Base-by-base conservation (phyloP, 1,140 invertebrate genomes). In the Plectrocnemia conspersa region DNA sequence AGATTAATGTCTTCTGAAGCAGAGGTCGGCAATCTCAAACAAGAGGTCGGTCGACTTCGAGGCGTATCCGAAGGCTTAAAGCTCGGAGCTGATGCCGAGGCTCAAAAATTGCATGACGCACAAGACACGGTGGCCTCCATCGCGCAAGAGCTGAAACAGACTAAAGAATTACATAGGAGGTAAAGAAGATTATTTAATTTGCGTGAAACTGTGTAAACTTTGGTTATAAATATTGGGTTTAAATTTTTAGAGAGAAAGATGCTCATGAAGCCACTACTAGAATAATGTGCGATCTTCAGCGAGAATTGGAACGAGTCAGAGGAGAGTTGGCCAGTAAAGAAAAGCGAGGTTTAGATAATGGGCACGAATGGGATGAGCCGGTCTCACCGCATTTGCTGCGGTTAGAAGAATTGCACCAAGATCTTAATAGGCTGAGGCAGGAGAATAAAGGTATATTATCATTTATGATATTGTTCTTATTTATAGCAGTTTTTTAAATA, bases 1-100 rank as follows among this genome's bases (percentile, higher is more conserved):
- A 83, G 91, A 64, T 77, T 95, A 18, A 83, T 87, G 58, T 80
- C 81, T 24, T 77, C 86, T 10, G 91, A 96, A 69, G 70, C 83
- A 13, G 91, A 95, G 65, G 83, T 86, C 38, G 78, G 82, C 5
- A 78, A 79, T 56, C 70, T 91, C 45, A 84, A 85, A 64, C 85
- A 90, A 59, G 93, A 97, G 73, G 70, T 72, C 24, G 71, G 73
- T 3, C 57, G 73, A 48, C 63, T 75, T 4, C 67, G 73, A 21
- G 73, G 72, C 15, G 68, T 74, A 40, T 71, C 73, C 16, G 73
- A 77, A 64, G 77, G 84, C 7, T 68, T 79, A 21, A 65, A 83
- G 33, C 66, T 74, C 1, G 82, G 84, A 61, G 73, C 76, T 27
- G 79, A 84, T 52, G 69, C 73, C 2, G 73, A 75, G 25, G 67